Evolutionary conservation across 2,113 vertebrate species (phyloP).

Genomic region (Dicerorhinus sumatrensis): DNA sequence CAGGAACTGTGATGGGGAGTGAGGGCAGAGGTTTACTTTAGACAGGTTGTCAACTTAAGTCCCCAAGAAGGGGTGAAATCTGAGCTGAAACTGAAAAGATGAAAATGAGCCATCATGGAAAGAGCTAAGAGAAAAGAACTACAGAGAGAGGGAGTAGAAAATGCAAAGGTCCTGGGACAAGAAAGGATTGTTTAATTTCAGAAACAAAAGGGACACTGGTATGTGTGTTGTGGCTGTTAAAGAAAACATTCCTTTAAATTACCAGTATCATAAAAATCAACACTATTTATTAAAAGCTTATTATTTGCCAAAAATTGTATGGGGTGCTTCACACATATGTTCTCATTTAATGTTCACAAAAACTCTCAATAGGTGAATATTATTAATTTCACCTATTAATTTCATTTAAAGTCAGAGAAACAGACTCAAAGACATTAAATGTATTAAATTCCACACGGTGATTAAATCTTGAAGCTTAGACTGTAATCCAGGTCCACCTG

Average conservation of each 20-base stretch:
- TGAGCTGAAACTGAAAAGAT: background rate
- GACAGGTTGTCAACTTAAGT: background rate
- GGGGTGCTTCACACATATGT: background rate
- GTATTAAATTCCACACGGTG: background rate
- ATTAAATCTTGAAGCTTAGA: background rate
- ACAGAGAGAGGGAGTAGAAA: background rate
- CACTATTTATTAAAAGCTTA: background rate
- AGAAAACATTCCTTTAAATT: background rate
- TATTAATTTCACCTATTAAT: background rate
- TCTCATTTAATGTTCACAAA: background rate
- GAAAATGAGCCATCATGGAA: background rate
- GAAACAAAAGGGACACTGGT: background rate
- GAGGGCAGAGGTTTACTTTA: background rate
- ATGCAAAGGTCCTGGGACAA: background rate
- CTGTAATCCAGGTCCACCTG: background rate
- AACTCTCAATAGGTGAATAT: background rate
- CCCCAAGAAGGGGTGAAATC: background rate
- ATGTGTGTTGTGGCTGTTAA: background rate
- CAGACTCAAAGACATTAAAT: background rate
- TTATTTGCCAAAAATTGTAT: background rate
- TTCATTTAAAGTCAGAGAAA: background rate
- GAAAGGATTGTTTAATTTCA: background rate
- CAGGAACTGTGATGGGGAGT: background rate
- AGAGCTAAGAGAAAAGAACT: background rate
- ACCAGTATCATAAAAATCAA: background rate